phyloP scores from a whole-genome alignment of 64 coral and sea anemone species.

The Pachyseris speciosa region DNA sequence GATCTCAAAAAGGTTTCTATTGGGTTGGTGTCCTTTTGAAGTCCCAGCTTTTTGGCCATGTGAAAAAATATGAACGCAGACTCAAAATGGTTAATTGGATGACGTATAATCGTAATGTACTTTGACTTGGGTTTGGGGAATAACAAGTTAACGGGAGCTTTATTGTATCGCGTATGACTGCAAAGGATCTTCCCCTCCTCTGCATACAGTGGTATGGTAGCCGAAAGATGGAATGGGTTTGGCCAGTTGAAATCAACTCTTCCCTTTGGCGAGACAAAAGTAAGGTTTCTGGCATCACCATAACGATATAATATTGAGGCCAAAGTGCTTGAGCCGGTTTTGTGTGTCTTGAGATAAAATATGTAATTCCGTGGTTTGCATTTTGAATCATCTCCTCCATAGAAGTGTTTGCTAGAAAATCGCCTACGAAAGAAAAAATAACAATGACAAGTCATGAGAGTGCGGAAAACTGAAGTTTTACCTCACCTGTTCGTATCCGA shows the following conservation, averaged over 20 bases:
- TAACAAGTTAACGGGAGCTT: background rate
- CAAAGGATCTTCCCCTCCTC: background rate
- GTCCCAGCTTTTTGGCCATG: background rate
- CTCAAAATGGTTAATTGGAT: background rate
- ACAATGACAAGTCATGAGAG: too few relatives aligned
- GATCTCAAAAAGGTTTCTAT: background rate
- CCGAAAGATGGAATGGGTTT: background rate
- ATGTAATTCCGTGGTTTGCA: too few relatives aligned
- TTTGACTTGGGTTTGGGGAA: background rate
- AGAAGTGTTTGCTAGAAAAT: too few relatives aligned
- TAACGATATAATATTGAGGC: background rate
- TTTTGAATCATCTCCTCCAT: too few relatives aligned
- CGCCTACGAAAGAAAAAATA: too few relatives aligned
- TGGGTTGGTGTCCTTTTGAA: background rate
- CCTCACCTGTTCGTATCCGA: too few relatives aligned
- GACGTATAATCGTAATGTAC: background rate
- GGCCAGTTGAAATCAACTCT: background rate
- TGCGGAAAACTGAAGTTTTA: too few relatives aligned
- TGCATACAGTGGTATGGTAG: background rate
- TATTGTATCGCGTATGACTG: background rate
- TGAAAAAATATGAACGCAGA: background rate
- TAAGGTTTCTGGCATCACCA: background rate
- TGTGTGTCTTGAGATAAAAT: constrained; percentile 3
- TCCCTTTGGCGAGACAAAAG: background rate
- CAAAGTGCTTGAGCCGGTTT: background rate